Conservation (phyloP, 2,888 invertebrate species). For the Aproaerema taeniolella region DNA sequence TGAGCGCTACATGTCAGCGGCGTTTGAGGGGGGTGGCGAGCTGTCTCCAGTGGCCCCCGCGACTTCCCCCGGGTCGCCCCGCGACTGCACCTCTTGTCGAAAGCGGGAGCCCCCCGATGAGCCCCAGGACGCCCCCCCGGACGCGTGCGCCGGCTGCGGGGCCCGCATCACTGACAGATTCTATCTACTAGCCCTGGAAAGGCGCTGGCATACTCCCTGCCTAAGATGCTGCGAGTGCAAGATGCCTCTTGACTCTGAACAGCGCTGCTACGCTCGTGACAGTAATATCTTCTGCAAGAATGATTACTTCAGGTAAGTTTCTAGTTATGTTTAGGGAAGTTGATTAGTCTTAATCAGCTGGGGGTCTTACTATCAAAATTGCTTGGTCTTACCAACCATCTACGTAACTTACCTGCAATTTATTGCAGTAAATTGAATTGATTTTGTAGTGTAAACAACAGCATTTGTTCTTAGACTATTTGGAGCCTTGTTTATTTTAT, state of each 20-base stretch:
- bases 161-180: conserved; percentile 91
- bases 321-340: neutral
- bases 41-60: conserved; percentile 85
- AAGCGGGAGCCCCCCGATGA: conserved; percentile 76
- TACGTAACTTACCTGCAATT: too few species aligned
- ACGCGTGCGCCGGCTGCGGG: conserved; percentile 92
- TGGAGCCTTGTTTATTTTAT: too few species aligned
- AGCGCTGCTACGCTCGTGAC: conserved; percentile 94
- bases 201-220: conserved; percentile 95
- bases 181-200: conserved; percentile 93
- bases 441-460: too few species aligned
- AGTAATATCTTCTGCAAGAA: conserved; percentile 97
- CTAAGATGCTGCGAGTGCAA: conserved; percentile 94
- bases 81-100: conserved; percentile 78
- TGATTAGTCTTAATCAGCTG: neutral
- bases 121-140: conserved; percentile 44
- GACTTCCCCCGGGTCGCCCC: conserved; percentile 78
- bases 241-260: conserved; percentile 91
- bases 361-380: too few species aligned
- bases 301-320: conserved; percentile 95
- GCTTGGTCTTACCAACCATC: too few species aligned
- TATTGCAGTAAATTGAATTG: too few species aligned
- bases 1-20: conserved; percentile 80
- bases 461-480: too few species aligned
- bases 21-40: conserved; percentile 85